These are phyloP conservation scores for Paramormyrops hopkinsi DNA, from an alignment of 2,797 vertebrate species.

Conservation along the genomic window DNA sequence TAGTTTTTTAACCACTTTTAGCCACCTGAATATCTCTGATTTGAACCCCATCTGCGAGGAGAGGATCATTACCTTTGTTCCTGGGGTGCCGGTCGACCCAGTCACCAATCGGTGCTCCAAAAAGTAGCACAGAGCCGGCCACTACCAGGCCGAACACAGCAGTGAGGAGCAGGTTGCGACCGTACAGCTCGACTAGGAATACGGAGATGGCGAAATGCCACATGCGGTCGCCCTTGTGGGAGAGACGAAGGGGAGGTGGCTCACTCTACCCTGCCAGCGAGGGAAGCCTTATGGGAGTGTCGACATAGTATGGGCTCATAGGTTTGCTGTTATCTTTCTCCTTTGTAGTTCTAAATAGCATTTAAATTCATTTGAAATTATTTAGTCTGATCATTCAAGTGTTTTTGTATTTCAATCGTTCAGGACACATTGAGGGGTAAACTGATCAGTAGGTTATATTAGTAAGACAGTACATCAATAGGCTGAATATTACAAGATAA, in stretches of 20 bases:
- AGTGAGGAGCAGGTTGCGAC: constrained; percentile 62
- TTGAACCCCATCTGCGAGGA: background rate
- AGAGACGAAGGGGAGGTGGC: constrained; percentile 21
- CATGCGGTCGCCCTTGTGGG: constrained; percentile 66
- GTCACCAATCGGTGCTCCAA: constrained; percentile 70
- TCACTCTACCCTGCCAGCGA: background rate
- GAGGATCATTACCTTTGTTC: constrained; percentile 60
- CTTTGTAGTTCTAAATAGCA: background rate
- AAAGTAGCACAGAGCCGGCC: constrained; percentile 65
- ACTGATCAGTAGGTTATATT: background rate
- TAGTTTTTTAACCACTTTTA: background rate
- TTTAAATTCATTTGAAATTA: background rate
- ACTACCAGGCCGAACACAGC: constrained; percentile 67
- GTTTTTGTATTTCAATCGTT: background rate
- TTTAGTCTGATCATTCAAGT: background rate
- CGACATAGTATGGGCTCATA: background rate
- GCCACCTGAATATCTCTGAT: background rate
- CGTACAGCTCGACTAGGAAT: constrained; percentile 68
- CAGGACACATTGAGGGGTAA: background rate
- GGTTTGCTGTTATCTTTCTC: background rate
- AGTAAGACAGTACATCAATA: background rate
- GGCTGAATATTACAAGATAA: background rate
- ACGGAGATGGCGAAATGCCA: constrained; percentile 71
- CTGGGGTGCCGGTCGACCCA: constrained; percentile 73
- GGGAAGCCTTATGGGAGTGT: background rate